Evolutionary conservation across 2,888 invertebrate genomes (phyloP).

Genomic region (Thymelicus acteon): DNA sequence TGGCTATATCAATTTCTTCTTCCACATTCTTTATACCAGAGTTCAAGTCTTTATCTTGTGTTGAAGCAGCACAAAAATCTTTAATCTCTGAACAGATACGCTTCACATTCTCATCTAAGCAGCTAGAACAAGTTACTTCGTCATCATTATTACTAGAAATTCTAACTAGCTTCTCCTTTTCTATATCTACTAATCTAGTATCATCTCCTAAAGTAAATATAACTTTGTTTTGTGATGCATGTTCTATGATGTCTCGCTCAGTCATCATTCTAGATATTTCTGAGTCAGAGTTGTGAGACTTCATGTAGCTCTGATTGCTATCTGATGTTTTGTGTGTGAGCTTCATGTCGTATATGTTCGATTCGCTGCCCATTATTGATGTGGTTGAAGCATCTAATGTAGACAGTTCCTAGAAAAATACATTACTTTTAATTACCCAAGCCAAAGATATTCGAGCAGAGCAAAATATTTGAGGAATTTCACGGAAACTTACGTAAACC

Average conservation of each 20-base stretch:
- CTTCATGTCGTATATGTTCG: slow-evolving; percentile 76
- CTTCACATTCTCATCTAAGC: slow-evolving; percentile 64
- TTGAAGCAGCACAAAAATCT: slow-evolving; percentile 58
- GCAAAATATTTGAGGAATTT: not conserved
- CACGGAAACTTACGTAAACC: slow-evolving; percentile 13
- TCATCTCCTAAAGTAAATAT: slow-evolving; percentile 72
- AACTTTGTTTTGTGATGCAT: slow-evolving; percentile 55
- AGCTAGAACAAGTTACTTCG: slow-evolving; percentile 50
- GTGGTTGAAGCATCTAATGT: slow-evolving; percentile 70
- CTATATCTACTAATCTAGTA: slow-evolving; percentile 42
- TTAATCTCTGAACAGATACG: slow-evolving; percentile 72
- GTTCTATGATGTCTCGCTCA: slow-evolving; percentile 1
- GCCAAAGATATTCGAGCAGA: not conserved
- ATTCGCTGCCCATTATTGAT: slow-evolving; percentile 80
- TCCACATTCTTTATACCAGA: slow-evolving; percentile 46
- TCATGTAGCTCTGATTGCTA: slow-evolving; percentile 45
- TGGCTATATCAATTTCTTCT: slow-evolving; percentile 52
- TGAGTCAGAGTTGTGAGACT: slow-evolving; percentile 71
- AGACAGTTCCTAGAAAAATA: slow-evolving; percentile 61
- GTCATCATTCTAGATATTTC: slow-evolving; percentile 61
- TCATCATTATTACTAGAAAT: slow-evolving; percentile 74
- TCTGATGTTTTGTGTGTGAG: slow-evolving; percentile 50
- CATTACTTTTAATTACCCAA: too few relatives aligned
- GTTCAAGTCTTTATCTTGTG: slow-evolving; percentile 27
- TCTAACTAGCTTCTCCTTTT: slow-evolving; percentile 59